Evolutionary conservation across 2,797 vertebrate genomes (phyloP).

Genomic region (Crenichthys baileyi): DNA sequence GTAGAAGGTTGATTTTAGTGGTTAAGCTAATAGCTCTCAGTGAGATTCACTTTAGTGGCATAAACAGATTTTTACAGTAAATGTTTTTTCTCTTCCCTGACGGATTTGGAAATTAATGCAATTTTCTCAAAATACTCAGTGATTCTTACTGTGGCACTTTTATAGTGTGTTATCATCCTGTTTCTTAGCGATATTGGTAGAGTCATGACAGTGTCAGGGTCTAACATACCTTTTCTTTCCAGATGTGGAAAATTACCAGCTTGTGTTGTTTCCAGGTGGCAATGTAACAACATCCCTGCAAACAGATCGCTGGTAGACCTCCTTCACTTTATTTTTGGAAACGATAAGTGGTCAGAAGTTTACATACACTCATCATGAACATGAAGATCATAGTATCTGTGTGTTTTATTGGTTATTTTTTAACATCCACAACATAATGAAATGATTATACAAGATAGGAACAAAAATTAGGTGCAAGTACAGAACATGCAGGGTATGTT

Average conservation of each 20-base stretch:
- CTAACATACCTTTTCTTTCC: background rate
- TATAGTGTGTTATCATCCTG: background rate
- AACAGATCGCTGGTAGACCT: background rate
- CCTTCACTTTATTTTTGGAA: conserved; percentile 12
- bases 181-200: background rate
- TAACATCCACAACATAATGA: background rate
- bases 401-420: background rate
- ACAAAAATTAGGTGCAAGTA: background rate
- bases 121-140: conserved; percentile 33
- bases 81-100: conserved; percentile 63
- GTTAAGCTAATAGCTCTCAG: conserved; percentile 79
- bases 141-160: conserved; percentile 23
- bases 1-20: conserved; percentile 71
- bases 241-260: conserved; percentile 32
- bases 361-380: background rate
- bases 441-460: background rate
- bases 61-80: conserved; percentile 75
- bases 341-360: background rate
- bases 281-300: conserved; percentile 6
- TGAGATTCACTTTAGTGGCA: conserved; percentile 65
- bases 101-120: conserved; percentile 51
- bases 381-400: background rate
- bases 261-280: conserved; percentile 32
- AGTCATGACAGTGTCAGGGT: background rate
- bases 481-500: background rate